Evolutionary conservation across 2,113 vertebrate genomes (phyloP).

Genomic region (Hippocampus comes): DNA sequence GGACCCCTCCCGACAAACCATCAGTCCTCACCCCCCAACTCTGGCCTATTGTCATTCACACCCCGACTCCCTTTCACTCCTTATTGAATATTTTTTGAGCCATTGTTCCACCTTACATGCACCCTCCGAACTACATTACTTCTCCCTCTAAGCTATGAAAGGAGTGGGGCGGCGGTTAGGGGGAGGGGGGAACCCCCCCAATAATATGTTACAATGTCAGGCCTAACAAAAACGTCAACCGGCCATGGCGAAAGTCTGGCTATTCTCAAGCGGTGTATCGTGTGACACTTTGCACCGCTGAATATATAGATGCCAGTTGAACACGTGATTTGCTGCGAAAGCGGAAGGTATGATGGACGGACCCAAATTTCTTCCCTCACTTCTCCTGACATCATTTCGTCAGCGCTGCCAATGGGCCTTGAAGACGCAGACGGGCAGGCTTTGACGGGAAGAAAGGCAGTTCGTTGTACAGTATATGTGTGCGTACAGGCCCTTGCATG

Average conservation of each 20-base stretch:
- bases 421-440: constrained; percentile 34
- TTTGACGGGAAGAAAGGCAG: constrained; percentile 29
- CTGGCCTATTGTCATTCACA: constrained; percentile 67
- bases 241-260: constrained; percentile 36
- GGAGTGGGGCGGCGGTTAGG: constrained; percentile 31
- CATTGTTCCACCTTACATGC: constrained; percentile 69
- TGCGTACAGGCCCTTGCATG: constrained; percentile 15
- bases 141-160: constrained; percentile 63
- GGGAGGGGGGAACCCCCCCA: background rate
- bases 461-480: background rate
- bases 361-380: background rate
- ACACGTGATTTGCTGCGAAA: constrained; percentile 56
- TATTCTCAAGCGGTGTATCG: constrained; percentile 18
- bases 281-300: constrained; percentile 10
- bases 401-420: constrained; percentile 31
- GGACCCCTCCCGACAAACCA: constrained; percentile 29
- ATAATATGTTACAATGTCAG: constrained; percentile 65
- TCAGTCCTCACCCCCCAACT: constrained; percentile 46
- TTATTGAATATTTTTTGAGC: constrained; percentile 74
- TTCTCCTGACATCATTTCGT: constrained; percentile 22
- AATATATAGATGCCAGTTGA: constrained; percentile 1
- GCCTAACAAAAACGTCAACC: constrained; percentile 59
- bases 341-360: constrained; percentile 63
- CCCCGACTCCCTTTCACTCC: constrained; percentile 58
- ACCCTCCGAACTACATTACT: constrained; percentile 65